Evolutionary conservation across 2,888 invertebrate genomes (phyloP), one percentile per base, ranked within the genome.

Genomic region (Lithosia quadra): DNA sequence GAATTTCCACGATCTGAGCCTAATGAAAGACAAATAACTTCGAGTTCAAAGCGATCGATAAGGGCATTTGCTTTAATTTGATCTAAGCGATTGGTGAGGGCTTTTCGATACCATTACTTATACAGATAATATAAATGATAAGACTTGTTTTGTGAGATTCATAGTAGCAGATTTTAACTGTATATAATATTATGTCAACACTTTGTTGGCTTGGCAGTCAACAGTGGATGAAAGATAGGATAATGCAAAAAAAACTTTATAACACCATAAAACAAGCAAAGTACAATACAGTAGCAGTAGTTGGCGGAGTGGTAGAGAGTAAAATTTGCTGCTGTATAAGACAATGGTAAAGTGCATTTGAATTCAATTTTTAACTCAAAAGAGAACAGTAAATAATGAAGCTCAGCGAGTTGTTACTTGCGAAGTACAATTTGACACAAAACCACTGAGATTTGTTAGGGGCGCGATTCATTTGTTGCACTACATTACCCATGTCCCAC

Each of bases 11-110:
- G 91, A 91, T 92, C 87, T 88, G 88, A 84, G 87, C 84, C 90
- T 91, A 91, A 91, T 92, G 91, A 92, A 91, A 91, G 91, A 91
- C 91, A 92, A 92, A 92, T 91, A 91, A 88, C 89, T 88, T 86
- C 77, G 85, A 88, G 88, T 88, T 91, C 90, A 89, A 89, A 90
- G 88, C 85, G 80, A 91, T 91, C 89, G 89, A 90, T 90, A 88
- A 88, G 88, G 85, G 85, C 86, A 84, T 88, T 87, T 85, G 85
- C 86, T 86, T 90, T 89, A 87, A 88, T 89, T 89, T 88, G 86
- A 88, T 88, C 85, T 86, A 86, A 79, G 83, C 84, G 82, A 84
- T 84, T 74, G 82, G 68, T 73, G 68, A 71, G 66, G 64, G 72
- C 68, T 65, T 59, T 71, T 60, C 55, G 64, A 75, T 73, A 72